Conservation (phyloP, 2,113 vertebrate species). For the Cheilinus undulatus region DNA sequence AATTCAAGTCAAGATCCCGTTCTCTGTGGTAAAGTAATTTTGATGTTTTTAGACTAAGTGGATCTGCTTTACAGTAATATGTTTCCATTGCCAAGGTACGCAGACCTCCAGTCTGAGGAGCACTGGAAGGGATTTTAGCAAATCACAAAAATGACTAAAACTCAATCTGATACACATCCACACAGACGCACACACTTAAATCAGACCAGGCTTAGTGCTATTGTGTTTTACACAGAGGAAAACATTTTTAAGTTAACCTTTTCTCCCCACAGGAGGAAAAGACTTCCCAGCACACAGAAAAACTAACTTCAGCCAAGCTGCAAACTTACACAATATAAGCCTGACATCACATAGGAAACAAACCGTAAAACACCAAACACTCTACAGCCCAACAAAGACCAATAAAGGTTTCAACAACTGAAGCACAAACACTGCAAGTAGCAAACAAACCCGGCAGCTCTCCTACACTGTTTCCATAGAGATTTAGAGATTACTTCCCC, state of each 20-base stretch:
- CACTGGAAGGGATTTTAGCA: constrained; percentile 37
- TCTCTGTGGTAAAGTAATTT: background rate
- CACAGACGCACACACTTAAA: constrained; percentile 6
- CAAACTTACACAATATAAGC: constrained; percentile 60
- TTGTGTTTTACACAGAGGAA: constrained; percentile 18
- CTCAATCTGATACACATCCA: constrained; percentile 15
- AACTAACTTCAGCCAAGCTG: constrained; percentile 46
- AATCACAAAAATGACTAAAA: constrained; percentile 44
- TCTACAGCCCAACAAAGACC: constrained; percentile 70
- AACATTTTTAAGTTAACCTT: constrained; percentile 48
- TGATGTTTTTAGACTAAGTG: constrained; percentile 46
- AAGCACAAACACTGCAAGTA: constrained; percentile 58
- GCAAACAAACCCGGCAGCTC: constrained; percentile 65
- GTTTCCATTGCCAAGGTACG: constrained; percentile 41
- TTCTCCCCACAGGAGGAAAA: constrained; percentile 37
- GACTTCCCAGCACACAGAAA: constrained; percentile 43
- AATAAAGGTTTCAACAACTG: constrained; percentile 67
- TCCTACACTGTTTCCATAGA: constrained; percentile 50
- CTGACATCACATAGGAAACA: constrained; percentile 70
- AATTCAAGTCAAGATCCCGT: background rate
- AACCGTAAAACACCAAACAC: constrained; percentile 73
- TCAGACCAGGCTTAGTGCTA: background rate
- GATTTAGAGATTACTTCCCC: constrained; percentile 59
- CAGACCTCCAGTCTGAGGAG: constrained; percentile 35
- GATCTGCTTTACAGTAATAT: constrained; percentile 39